Conservation (phyloP, 2,888 invertebrate species). For the Biston stratarius region DNA sequence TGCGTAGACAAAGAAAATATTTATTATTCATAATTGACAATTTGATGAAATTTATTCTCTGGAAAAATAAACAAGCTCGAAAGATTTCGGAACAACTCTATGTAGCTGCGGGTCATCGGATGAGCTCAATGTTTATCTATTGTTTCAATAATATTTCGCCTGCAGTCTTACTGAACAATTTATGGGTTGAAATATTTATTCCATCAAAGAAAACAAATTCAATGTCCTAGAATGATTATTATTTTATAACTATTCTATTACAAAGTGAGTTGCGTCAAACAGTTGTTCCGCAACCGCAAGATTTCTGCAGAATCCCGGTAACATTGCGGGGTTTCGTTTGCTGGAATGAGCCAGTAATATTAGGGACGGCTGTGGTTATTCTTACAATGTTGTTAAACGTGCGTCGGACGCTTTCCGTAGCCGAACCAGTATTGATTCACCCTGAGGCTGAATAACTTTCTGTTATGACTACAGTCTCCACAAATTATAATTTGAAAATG, state of each 20-base stretch:
- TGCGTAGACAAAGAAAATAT: constrained; percentile 36
- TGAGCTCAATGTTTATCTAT: constrained; percentile 60
- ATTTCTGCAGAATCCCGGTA: constrained; percentile 44
- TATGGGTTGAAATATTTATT: constrained; percentile 53
- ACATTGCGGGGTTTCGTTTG: constrained; percentile 46
- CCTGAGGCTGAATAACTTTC: constrained; percentile 65
- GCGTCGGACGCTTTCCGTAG: constrained; percentile 61
- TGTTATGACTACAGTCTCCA: constrained; percentile 58
- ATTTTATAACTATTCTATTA: background rate
- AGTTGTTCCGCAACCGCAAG: constrained; percentile 40
- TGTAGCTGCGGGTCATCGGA: constrained; percentile 40
- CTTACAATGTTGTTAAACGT: constrained; percentile 57
- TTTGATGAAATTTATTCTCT: constrained; percentile 30
- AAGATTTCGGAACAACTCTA: constrained; percentile 35
- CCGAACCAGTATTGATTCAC: constrained; percentile 73
- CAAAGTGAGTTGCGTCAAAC: constrained; percentile 18
- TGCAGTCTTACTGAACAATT: constrained; percentile 64
- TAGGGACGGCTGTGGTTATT: constrained; percentile 58
- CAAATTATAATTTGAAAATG: constrained; percentile 42
- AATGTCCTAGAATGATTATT: background rate
- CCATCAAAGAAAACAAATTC: constrained; percentile 20
- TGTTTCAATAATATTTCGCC: constrained; percentile 62
- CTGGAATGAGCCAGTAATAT: constrained; percentile 55
- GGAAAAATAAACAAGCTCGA: constrained; percentile 25
- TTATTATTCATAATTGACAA: constrained; percentile 21